Evolutionary conservation across 2,888 invertebrate species (phyloP), one percentile per base, ranked within the genome.

Genomic region (Tachina grossa): DNA sequence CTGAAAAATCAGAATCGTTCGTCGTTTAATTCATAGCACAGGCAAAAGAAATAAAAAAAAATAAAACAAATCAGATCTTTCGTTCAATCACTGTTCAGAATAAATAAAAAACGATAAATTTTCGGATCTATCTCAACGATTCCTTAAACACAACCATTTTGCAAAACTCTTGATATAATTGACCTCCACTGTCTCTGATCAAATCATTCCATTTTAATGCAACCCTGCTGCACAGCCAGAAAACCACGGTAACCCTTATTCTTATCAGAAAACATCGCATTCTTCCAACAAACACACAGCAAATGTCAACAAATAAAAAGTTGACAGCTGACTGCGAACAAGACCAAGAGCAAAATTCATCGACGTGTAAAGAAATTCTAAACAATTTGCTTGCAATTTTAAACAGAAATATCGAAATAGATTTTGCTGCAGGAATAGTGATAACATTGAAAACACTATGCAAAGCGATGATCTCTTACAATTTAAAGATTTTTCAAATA

Each of bases 401-500:
- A 16, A 43, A 59, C 1, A 74, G 45, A 49, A 9, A 72, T 6
- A 16, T 14, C 39, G 31, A 53, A 3, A 66, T 13, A 55, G 5
- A 11, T 51, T 45, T n/a, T 1, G 11, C 1, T 57, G 14, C 53
- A 55, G 41, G 14, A 19, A 1, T 8, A 19, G 14, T 4, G 1
- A 55, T 57, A n/a, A 6, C 31, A 69, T 11, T 13, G 11, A 41
- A 19, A 53, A 1, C 43, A 78, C 53, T 41, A 85, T 85, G 85
- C 75, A 85, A 9, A 87, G 88, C 41, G 90, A 91, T 49, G 95
- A 95, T 63, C 92, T 96, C 87, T 91, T 96, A 84, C 95, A 95
- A 85, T 96, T 96, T 89, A 96, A 96, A 92, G 96, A 96, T 90
- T 96, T 95, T 92, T 95, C 95, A 41, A 94, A 95, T 11, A 92